Conservation (phyloP, 2,113 vertebrate genomes). For the Peromyscus polionotus region DNA sequence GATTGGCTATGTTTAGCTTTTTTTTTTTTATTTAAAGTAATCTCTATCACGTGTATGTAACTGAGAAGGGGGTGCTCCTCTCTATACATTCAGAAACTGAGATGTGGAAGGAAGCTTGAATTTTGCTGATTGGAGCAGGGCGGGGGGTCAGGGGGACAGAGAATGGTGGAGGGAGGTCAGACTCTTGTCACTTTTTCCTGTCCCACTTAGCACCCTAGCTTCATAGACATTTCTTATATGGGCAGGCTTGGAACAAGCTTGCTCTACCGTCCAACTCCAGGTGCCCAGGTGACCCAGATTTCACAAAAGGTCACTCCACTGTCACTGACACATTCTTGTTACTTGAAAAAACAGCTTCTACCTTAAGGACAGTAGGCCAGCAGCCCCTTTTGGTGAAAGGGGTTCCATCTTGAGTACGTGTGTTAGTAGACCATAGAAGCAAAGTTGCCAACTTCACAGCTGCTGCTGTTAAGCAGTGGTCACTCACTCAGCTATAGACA, state of each 20-base stretch:
- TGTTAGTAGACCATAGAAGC: neutral
- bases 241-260: neutral
- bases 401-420: neutral
- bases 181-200: neutral
- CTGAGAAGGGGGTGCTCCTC: slow-evolving; percentile 76
- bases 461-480: neutral
- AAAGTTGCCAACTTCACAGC: neutral
- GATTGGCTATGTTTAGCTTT: slow-evolving; percentile 79
- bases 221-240: neutral
- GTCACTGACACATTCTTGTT: rapidly evolving
- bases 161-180: too few species aligned
- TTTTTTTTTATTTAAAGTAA: slow-evolving; percentile 83
- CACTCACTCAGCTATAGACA: neutral
- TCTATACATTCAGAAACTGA: slow-evolving; percentile 77
- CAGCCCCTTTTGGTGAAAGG: neutral
- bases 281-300: rapidly evolving
- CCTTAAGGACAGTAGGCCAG: neutral
- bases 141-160: too few species aligned
- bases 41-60: slow-evolving; percentile 84
- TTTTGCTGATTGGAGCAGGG: neutral
- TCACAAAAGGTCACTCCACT: rapidly evolving
- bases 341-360: neutral
- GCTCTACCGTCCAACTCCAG: neutral
- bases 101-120: slow-evolving; percentile 54
- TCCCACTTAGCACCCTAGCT: neutral